Evolutionary conservation across 53 echinoderm and acorn worm species (phyloP), one percentile per base, ranked within the genome.

Genomic region (Actinopyga echinites): DNA sequence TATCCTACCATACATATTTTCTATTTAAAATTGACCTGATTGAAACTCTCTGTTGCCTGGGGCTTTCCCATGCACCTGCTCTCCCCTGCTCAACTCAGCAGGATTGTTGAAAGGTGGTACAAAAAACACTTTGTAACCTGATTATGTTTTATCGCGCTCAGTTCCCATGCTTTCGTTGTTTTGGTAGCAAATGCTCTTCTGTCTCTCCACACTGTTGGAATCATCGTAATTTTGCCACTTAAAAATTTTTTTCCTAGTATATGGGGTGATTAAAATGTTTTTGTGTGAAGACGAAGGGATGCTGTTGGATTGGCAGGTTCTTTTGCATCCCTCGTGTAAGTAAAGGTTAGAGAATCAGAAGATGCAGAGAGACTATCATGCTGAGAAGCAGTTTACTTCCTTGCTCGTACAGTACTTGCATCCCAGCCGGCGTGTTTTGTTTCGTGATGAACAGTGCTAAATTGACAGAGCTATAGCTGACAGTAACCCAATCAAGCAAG

Each of bases 191-290:
- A 49, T 49, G 13, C 17, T 49, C 49, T 13, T 49, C 49, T 49
- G 49, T 1, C 49, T 49, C 49, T 49, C 49, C 17, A 17, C 49
- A 49, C 49, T 49, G 49, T 15, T 49, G 49, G 49, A 15, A 49
- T 49, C 1, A 17, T 15, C 17, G 49, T 49, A 49, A 49, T 49
- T 49, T 49, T 17, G 49, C 49, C 37, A 71, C 10, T 65, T 29
- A 11, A 4, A 5, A 65, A 29, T 30, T n/a, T 32, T 65, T 17
- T 12, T 65, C 34, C 34, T 34, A 65, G 65, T 34, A 71, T 71
- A 42, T 71, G 71, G 71, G 71, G 44, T 71, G 43, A 71, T 71
- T 12, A 71, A 68, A 71, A 44, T 71, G 71, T 71, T 71, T 71
- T 71, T 42, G 40, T 49, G 49, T 13, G 45, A 22, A 15, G 24